Evolutionary conservation across 2,888 invertebrate species (phyloP).

Genomic region (Galerucella pusilla): DNA sequence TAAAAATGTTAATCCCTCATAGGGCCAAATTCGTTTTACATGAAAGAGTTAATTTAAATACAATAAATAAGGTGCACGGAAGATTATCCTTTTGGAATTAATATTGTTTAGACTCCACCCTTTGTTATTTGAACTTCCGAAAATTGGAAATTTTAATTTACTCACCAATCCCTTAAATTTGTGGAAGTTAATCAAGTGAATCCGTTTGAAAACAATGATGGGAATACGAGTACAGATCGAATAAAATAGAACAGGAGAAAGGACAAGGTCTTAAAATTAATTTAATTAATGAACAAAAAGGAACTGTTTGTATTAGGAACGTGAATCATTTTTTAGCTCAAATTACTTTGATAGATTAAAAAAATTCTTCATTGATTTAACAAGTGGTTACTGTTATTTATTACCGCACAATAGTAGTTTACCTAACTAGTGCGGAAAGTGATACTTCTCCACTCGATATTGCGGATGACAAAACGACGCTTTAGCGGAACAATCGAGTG

Average conservation of each 20-base stretch:
- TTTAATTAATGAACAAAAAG: slow-evolving; percentile 3
- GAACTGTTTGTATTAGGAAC: not conserved
- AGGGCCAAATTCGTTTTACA: not conserved
- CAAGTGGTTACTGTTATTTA: not conserved
- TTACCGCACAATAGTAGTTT: not conserved
- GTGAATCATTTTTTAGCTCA: not conserved
- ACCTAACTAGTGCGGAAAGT: too few relatives aligned
- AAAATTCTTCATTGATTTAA: not conserved
- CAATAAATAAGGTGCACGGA: not conserved
- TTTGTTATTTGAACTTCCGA: not conserved
- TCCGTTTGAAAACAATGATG: slow-evolving; percentile 6
- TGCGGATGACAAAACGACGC: too few relatives aligned
- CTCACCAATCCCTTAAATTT: slow-evolving; percentile 2
- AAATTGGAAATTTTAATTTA: slow-evolving; percentile 14
- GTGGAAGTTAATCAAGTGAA: slow-evolving; percentile 18
- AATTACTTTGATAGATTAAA: not conserved
- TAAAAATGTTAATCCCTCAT: not conserved
- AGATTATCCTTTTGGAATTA: not conserved
- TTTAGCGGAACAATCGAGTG: too few relatives aligned
- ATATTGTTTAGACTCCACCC: not conserved
- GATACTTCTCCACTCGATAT: too few relatives aligned
- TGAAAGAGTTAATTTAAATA: not conserved
- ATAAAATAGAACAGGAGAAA: not conserved
- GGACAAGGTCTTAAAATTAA: slow-evolving; percentile 1
- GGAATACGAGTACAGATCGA: not conserved